Evolutionary conservation across 2,113 vertebrate genomes (phyloP), one percentile per base, ranked within the genome.

Genomic region (Cyrtonyx montezumae): DNA sequence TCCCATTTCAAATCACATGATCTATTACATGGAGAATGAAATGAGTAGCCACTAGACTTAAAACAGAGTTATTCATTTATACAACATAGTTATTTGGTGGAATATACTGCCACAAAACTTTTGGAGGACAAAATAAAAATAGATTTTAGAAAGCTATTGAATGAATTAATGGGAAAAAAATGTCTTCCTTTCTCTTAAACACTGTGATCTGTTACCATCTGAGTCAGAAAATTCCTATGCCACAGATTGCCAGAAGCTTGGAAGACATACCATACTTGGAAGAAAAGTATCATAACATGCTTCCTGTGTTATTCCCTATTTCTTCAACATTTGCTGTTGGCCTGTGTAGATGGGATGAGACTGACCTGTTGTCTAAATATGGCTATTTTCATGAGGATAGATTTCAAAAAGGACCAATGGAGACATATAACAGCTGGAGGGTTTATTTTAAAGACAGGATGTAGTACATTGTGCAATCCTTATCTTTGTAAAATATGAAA

Each of bases 221-320:
- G 80, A 94, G 77, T 90, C 89, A 95, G 91, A 92, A 93, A 90
- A 94, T 94, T 91, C 89, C 77, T 93, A 30, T 81, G 56, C 65
- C 80, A 84, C 43, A 61, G 28, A 71, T 71, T 55, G 58, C 66
- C 69, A 81, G 80, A 42, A 59, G 34, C 42, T 56, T 63, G 89
- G 43, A 90, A 46, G 37, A 63, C 37, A 51, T 30, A 80, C 84
- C 74, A 51, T 65, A 91, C 69, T 87, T 84, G 80, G 91, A 84
- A 91, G 58, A 94, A 90, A 93, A 88, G 16, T 46, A 62, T 15
- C 19, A 84, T 8, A 51, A 19, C 32, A 11, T 42, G 16, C 34
- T 88, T 80, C 23, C 46, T n/a, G 42, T 70, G 21, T 51, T 42
- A n/a, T 8, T 87, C 28, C 34, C 2, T 11, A 11, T 67, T 86